Evolutionary conservation across 2,113 vertebrate genomes (phyloP).

Genomic region (pig (Sus scrofa)): T2T-Sscrofa CM000812.6:92470001-92470500

Average conservation of each 20-base stretch:
- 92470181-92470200: background rate
- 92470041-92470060: too few species aligned
- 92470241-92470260: accelerated
- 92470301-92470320: background rate
- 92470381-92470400: background rate
- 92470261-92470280: background rate
- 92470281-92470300: background rate
- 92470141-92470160: too few species aligned
- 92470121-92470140: too few species aligned
- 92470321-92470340: background rate
- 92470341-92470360: background rate
- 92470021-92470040: too few species aligned
- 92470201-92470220: background rate
- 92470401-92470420: background rate
- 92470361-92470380: background rate
- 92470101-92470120: too few species aligned
- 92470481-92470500: background rate
- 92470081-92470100: too few species aligned
- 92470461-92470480: background rate
- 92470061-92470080: too few species aligned
- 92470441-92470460: background rate
- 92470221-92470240: background rate
- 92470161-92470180: too few species aligned
- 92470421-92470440: too few species aligned
- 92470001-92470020: too few species aligned